These are phyloP conservation scores for Syrphus vitripennis DNA, from an alignment of 2,888 invertebrate genomes.

Conservation along the genomic window DNA sequence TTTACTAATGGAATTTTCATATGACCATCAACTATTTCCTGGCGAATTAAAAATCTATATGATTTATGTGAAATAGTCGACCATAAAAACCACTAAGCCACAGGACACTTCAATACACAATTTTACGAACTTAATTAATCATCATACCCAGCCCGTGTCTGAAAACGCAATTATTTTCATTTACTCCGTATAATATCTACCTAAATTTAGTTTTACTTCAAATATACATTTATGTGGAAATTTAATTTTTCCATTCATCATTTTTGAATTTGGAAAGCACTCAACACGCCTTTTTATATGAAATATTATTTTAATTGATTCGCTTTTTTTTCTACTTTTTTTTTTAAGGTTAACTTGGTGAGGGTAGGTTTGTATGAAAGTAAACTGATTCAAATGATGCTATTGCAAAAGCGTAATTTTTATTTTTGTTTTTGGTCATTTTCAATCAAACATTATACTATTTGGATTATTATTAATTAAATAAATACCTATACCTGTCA, in stretches of 20 bases:
- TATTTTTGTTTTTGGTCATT: background rate
- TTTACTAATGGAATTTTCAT: too few species aligned
- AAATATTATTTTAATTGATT: background rate
- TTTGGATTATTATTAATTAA: background rate
- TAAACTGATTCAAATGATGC: background rate
- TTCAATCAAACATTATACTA: background rate
- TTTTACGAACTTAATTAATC: background rate
- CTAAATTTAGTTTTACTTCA: background rate
- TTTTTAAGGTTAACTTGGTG: background rate
- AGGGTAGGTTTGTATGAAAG: too few species aligned
- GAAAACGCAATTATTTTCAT: background rate
- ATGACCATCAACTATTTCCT: too few species aligned
- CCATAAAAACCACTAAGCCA: background rate
- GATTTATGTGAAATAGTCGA: background rate
- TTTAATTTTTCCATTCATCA: background rate
- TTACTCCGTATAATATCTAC: background rate
- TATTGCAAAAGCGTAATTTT: background rate
- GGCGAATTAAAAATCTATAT: too few species aligned
- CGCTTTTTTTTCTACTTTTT: background rate
- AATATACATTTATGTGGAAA: background rate
- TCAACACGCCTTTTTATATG: background rate
- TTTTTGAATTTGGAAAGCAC: background rate
- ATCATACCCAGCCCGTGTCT: background rate
- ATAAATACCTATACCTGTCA: slow-evolving; percentile 2
- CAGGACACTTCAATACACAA: background rate